Percentiles rank a stretch among this genome's conserved stretches.
Conservation (phyloP, 1,140 invertebrate species). For the Panonychus citri region DNA sequence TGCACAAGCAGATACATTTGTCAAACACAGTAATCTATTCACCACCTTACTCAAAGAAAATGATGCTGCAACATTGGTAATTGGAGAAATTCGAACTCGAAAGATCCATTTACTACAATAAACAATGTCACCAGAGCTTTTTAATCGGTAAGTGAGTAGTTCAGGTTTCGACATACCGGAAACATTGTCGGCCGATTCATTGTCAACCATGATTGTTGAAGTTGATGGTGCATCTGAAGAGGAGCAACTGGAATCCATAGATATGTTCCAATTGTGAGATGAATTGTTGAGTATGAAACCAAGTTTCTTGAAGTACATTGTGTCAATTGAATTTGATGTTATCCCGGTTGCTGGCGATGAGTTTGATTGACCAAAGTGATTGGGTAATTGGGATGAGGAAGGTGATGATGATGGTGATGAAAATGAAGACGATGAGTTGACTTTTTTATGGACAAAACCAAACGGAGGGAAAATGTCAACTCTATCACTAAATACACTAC, state of each 20-base stretch:
- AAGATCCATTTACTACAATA: slow-evolving; percentile 81
- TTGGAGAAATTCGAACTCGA: slow-evolving; percentile 61
- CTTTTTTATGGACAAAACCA: slow-evolving; percentile 12
- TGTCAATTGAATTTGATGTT: not conserved
- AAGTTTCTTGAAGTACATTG: not conserved
- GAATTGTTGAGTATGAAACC: not conserved
- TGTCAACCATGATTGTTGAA: not conserved
- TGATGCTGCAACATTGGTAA: too few species aligned
- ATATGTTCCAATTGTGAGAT: not conserved
- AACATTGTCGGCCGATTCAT: slow-evolving; percentile 4
- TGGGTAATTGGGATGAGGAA: too few species aligned
- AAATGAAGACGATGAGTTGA: not conserved
- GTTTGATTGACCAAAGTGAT: too few species aligned
- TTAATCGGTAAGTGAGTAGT: slow-evolving; percentile 43
- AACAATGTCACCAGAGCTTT: slow-evolving; percentile 43
- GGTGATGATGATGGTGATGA: not conserved
- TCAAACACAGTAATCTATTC: too few species aligned
- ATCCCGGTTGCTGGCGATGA: too few species aligned
- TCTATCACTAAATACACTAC: too few species aligned
- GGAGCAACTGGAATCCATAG: slow-evolving; percentile 1
- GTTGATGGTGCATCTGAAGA: not conserved
- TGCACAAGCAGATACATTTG: too few species aligned
- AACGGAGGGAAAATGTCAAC: slow-evolving; percentile 13
- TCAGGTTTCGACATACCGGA: slow-evolving; percentile 28
- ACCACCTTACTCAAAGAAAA: too few species aligned